These are phyloP conservation scores for Leptinotarsa rubiginosa DNA, from an alignment of 2,888 invertebrate species.

Conservation along the genomic window DNA sequence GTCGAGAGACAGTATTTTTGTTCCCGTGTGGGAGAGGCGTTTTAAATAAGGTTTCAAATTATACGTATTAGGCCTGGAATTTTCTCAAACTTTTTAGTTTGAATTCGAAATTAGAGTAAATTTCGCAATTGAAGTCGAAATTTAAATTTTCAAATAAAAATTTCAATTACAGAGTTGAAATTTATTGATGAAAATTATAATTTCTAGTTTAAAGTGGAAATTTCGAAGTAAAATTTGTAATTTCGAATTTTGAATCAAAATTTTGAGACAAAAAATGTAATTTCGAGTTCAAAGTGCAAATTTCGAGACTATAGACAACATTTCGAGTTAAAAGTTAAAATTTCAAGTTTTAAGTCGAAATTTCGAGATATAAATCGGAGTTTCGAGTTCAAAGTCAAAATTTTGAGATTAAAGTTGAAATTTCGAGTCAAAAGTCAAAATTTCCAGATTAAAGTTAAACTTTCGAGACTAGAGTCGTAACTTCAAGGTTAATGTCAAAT, in stretches of 20 bases:
- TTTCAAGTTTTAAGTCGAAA: neutral
- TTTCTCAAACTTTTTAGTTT: too few relatives aligned
- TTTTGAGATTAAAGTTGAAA: neutral
- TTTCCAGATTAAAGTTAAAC: neutral
- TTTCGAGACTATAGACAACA: neutral
- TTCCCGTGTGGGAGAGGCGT: too few relatives aligned
- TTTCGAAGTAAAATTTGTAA: neutral
- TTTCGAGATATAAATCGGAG: neutral
- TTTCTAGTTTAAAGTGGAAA: neutral
- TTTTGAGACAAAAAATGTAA: too few relatives aligned
- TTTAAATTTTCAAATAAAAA: too few relatives aligned
- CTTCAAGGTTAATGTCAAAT: neutral
- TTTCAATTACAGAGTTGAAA: neutral
- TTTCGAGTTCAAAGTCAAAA: neutral
- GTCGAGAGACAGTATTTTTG: too few relatives aligned
- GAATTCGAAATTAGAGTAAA: neutral
- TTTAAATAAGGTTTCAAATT: too few relatives aligned
- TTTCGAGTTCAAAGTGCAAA: too few relatives aligned
- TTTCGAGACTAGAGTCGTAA: neutral
- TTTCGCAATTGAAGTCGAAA: too few relatives aligned
- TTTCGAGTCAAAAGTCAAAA: neutral
- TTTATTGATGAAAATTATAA: neutral
- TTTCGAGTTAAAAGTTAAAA: neutral
- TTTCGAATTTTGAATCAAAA: too few relatives aligned
- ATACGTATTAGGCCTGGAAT: too few relatives aligned